A percentile compares a stretch with the other conserved stretches of the same genome.
phyloP scores from a whole-genome alignment of 2,888 invertebrate species.

The Melinaea menophilus region DNA sequence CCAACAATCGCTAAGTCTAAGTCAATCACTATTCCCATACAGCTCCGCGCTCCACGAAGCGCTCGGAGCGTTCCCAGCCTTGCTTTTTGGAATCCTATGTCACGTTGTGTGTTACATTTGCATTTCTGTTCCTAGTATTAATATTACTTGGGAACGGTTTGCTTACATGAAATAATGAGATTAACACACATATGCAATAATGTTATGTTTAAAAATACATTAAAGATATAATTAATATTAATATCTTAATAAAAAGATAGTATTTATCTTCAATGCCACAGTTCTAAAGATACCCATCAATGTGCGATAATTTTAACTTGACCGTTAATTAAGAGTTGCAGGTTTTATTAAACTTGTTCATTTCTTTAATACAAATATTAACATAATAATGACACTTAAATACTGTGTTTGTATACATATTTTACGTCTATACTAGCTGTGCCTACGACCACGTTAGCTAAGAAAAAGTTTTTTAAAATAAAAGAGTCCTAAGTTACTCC shows the following conservation, averaged over 20 bases:
- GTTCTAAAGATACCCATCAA: too few relatives aligned
- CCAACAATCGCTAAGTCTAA: slow-evolving; percentile 53
- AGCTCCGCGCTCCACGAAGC: slow-evolving; percentile 55
- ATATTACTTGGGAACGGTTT: slow-evolving; percentile 2
- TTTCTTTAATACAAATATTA: slow-evolving; percentile 15
- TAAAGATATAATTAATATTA: too few relatives aligned
- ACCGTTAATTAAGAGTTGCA: neutral
- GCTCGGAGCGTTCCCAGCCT: slow-evolving; percentile 51
- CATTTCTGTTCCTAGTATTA: slow-evolving; percentile 5
- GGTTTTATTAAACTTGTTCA: slow-evolving; percentile 8
- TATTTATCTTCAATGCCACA: too few relatives aligned
- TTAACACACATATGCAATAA: too few relatives aligned
- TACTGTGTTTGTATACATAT: slow-evolving; percentile 23
- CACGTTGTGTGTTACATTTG: slow-evolving; percentile 6
- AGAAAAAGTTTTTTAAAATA: too few relatives aligned
- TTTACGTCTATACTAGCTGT: slow-evolving; percentile 18
- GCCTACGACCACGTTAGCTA: too few relatives aligned
- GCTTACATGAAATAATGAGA: too few relatives aligned
- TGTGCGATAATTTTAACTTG: too few relatives aligned
- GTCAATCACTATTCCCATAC: slow-evolving; percentile 67
- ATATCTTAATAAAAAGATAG: too few relatives aligned
- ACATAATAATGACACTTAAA: slow-evolving; percentile 16
- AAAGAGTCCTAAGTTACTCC: too few relatives aligned
- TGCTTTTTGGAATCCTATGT: slow-evolving; percentile 9
- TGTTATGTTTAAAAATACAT: too few relatives aligned